Percentiles rank a stretch among this genome's conserved stretches.
Evolutionary conservation across 1,140 invertebrate species (phyloP).

Genomic region (Apis laboriosa): DNA sequence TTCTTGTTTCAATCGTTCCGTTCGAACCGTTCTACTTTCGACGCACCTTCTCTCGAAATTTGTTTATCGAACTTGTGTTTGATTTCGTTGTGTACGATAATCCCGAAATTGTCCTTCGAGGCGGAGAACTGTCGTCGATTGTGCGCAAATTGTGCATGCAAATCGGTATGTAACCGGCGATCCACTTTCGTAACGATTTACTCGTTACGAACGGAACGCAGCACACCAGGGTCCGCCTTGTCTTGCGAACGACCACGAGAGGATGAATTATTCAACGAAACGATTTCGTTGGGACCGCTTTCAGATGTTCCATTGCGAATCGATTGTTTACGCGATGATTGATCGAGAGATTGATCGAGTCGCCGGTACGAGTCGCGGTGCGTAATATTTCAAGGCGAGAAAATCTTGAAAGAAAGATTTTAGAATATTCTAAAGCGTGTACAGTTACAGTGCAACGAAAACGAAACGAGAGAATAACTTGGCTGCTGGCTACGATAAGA

Average conservation of each 20-base stretch:
- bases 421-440: too few relatives aligned
- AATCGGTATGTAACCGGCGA: slow-evolving; percentile 21
- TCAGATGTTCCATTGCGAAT: background rate
- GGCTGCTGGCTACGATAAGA: too few relatives aligned
- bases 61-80: background rate
- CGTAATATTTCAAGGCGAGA: too few relatives aligned
- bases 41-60: background rate
- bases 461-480: too few relatives aligned
- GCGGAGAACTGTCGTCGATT: background rate
- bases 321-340: background rate
- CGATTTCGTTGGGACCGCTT: slow-evolving; percentile 17
- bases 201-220: slow-evolving; percentile 12
- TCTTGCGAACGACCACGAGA: background rate
- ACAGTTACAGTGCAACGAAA: background rate
- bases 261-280: slow-evolving; percentile 40
- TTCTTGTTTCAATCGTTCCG: background rate
- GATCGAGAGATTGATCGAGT: too few relatives aligned
- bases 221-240: background rate
- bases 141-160: background rate
- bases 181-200: slow-evolving; percentile 37
- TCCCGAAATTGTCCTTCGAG: background rate
- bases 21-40: background rate
- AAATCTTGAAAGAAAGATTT: too few relatives aligned
- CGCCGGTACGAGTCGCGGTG: too few relatives aligned
- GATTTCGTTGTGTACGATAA: background rate